These are phyloP conservation scores for Rhagologus leucostigma DNA, from an alignment of 2,113 vertebrate species.

Conservation along the genomic window DNA sequence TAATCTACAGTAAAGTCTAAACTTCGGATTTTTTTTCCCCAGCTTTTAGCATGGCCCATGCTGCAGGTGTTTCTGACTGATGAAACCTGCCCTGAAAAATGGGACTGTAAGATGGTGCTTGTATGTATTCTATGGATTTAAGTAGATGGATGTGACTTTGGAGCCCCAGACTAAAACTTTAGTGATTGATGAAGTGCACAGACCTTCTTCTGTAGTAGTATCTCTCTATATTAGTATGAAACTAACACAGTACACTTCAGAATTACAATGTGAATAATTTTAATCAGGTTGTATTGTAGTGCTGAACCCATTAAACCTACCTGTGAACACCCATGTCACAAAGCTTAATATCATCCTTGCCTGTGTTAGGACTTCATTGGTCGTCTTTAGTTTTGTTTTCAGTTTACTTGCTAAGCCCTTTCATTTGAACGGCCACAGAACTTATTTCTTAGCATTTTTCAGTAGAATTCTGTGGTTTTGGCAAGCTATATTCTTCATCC, in stretches of 20 bases:
- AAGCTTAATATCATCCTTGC: background rate
- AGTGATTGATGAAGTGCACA: background rate
- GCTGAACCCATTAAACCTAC: background rate
- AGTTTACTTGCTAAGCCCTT: background rate
- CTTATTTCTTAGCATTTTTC: background rate
- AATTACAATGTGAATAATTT: background rate
- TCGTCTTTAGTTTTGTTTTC: background rate
- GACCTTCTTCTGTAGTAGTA: background rate
- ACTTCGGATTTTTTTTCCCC: background rate
- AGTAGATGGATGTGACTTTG: background rate
- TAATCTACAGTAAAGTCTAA: background rate
- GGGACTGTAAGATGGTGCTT: background rate
- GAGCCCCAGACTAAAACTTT: background rate
- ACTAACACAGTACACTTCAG: background rate
- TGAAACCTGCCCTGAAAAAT: background rate
- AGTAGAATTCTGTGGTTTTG: background rate
- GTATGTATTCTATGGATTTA: background rate
- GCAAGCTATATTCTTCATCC: background rate
- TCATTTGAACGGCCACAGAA: background rate
- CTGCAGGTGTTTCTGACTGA: background rate
- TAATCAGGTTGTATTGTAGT: background rate
- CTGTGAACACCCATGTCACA: background rate
- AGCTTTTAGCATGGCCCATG: background rate
- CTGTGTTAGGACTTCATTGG: rapidly evolving
- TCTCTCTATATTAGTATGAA: background rate